A percentile compares a stretch with the other conserved stretches of the same genome.
These are phyloP conservation scores for Lithobates sylvaticus DNA, from an alignment of 2,797 vertebrate genomes.

Conservation along the genomic window DNA sequence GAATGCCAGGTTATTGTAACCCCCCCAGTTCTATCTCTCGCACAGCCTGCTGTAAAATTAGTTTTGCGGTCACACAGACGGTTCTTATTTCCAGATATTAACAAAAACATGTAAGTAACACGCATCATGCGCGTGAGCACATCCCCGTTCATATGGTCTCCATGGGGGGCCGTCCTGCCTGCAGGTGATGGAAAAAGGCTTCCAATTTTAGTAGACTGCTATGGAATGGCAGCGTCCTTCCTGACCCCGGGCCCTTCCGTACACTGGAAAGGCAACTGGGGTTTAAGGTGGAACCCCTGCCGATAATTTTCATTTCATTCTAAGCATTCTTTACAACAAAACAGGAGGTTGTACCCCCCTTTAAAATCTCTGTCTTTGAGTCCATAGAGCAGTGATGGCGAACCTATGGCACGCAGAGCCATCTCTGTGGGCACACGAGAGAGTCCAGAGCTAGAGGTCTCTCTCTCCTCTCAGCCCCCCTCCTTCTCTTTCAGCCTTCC, in stretches of 20 bases:
- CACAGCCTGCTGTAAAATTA: not conserved
- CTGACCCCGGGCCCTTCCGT: not conserved
- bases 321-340: no score
- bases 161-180: not conserved
- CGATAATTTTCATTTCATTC: not conserved
- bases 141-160: not conserved
- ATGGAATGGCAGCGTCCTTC: no score
- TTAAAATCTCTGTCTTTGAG: no score
- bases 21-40: not conserved
- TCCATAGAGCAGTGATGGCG: no score
- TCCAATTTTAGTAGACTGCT: not conserved
- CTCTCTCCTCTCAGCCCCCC: no score
- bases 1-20: conserved; percentile 21
- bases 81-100: not conserved
- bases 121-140: not conserved
- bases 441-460: no score
- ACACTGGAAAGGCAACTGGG: not conserved
- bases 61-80: not conserved
- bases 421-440: no score
- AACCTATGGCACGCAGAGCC: no score
- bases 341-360: no score
- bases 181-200: not conserved
- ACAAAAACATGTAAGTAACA: conserved; percentile 1
- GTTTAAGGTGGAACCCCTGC: no score
- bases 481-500: no score